Conservation (phyloP, 2,113 vertebrate species). For the Ailuropoda melanoleuca region DNA sequence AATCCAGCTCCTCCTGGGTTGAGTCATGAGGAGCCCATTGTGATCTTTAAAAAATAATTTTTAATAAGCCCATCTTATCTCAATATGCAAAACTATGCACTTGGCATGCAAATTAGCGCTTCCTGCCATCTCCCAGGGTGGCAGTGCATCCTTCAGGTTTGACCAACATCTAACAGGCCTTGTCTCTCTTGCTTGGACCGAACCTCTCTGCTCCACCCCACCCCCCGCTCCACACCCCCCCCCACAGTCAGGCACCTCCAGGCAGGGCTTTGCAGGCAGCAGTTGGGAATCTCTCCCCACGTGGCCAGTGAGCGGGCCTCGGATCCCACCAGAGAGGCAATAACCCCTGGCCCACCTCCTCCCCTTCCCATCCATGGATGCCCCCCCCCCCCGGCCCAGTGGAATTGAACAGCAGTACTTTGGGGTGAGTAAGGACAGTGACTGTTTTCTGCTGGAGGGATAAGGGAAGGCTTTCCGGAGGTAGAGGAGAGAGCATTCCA, state of each 20-base stretch:
- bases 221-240: background rate
- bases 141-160: slow-evolving; percentile 26
- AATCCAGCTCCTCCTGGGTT: background rate
- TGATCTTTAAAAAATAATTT: slow-evolving; percentile 33
- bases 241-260: background rate
- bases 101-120: slow-evolving; percentile 45
- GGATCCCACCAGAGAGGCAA: background rate
- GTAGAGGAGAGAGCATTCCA: background rate
- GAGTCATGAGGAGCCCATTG: slow-evolving; percentile 21
- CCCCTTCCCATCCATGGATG: background rate
- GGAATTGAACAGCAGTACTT: background rate
- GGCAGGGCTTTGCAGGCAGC: background rate
- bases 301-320: background rate
- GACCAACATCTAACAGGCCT: background rate
- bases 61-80: slow-evolving; percentile 66
- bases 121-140: background rate
- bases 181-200: background rate
- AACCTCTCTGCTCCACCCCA: background rate
- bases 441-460: background rate
- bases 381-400: background rate
- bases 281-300: background rate
- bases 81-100: slow-evolving; percentile 65
- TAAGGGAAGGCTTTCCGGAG: background rate
- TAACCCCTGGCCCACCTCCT: background rate
- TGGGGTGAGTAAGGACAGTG: background rate